Evolutionary conservation across 2,113 vertebrate species (phyloP).

Genomic region (Sylvia atricapilla): DNA sequence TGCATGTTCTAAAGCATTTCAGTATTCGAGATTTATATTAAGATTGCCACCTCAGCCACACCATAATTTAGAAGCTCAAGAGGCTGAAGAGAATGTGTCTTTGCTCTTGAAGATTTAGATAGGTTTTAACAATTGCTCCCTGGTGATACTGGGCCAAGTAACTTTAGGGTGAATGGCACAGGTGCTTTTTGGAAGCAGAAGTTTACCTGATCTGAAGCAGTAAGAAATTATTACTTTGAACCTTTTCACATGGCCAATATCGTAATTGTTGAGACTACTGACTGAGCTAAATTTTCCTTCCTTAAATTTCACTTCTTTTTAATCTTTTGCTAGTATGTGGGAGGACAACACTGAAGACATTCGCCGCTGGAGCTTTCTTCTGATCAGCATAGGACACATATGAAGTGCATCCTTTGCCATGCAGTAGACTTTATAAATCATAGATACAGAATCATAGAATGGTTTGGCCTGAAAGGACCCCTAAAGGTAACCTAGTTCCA

Average conservation of each 20-base stretch:
- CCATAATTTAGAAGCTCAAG: neutral
- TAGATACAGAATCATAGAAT: neutral
- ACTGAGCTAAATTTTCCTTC: neutral
- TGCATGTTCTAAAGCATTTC: neutral
- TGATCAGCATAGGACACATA: neutral
- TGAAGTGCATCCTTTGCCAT: neutral
- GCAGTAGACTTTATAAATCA: neutral
- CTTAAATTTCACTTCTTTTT: neutral
- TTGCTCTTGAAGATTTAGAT: neutral
- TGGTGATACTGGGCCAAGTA: neutral
- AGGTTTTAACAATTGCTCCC: neutral
- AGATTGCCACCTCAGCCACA: neutral
- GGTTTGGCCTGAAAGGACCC: neutral
- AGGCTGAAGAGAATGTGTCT: neutral
- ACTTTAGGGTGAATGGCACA: neutral
- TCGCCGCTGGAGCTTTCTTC: neutral
- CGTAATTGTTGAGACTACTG: neutral
- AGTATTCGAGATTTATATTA: neutral
- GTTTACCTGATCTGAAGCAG: neutral
- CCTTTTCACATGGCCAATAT: neutral
- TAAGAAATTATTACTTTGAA: neutral
- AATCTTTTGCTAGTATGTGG: neutral
- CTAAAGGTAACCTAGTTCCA: neutral
- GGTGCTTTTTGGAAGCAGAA: neutral
- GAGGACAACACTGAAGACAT: neutral